A percentile compares a stretch with the other conserved stretches of the same genome.
Conservation (phyloP, 2,888 invertebrate genomes). For the Limenitis camilla region DNA sequence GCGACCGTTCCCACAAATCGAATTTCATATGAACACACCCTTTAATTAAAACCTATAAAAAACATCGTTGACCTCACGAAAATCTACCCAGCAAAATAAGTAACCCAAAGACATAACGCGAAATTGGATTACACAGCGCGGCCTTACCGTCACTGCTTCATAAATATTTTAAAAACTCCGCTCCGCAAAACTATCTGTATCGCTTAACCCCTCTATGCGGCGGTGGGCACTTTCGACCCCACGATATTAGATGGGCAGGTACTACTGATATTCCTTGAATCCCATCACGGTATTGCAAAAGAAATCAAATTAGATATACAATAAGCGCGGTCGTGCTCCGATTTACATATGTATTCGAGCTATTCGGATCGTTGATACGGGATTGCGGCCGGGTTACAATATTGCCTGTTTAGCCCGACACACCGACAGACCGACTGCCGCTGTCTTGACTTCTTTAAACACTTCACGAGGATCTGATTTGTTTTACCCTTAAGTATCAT, state of each 20-base stretch:
- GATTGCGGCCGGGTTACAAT: constrained; percentile 67
- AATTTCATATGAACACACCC: constrained; percentile 20
- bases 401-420: constrained; percentile 51
- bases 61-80: constrained; percentile 52
- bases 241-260: constrained; percentile 63
- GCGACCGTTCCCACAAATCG: constrained; percentile 20
- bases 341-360: constrained; percentile 72
- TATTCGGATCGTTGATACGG: constrained; percentile 68
- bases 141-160: constrained; percentile 56
- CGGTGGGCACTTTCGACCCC: constrained; percentile 45
- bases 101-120: constrained; percentile 70
- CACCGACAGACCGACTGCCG: too few relatives aligned
- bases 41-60: constrained; percentile 67
- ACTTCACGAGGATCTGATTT: constrained; percentile 38
- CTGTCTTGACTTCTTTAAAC: constrained; percentile 34
- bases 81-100: constrained; percentile 55
- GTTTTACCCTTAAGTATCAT: constrained; percentile 30
- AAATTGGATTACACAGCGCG: constrained; percentile 69
- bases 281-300: constrained; percentile 69
- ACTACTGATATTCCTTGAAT: constrained; percentile 61
- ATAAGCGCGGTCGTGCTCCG: constrained; percentile 65
- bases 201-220: constrained; percentile 59
- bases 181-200: constrained; percentile 53
- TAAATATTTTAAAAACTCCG: constrained; percentile 72
- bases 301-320: constrained; percentile 74